Conservation (phyloP, 1,140 invertebrate genomes). For the Pseudomyrmex dendroicus region DNA sequence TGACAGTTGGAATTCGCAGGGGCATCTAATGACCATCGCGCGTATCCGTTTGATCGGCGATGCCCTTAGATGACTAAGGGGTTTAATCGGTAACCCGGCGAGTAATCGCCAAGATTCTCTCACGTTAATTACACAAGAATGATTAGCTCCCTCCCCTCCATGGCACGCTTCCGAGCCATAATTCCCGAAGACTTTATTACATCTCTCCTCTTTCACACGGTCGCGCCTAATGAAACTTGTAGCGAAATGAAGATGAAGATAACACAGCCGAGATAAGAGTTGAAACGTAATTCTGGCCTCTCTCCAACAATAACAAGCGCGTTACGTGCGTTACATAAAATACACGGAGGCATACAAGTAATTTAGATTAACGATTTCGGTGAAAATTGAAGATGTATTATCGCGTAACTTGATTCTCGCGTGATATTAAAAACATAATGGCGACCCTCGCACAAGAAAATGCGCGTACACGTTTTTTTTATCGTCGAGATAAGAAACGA, state of each 20-base stretch:
- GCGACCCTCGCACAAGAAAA: not conserved
- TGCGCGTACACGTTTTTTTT: not conserved
- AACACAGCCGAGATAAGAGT: not conserved
- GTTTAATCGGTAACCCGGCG: conserved; percentile 32
- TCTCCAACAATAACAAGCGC: not conserved
- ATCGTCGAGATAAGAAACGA: not conserved
- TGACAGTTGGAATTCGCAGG: conserved; percentile 40
- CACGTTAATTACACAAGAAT: conserved; percentile 1
- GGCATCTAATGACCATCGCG: not conserved
- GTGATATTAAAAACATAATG: not conserved
- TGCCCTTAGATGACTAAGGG: conserved; percentile 16
- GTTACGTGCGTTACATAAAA: not conserved
- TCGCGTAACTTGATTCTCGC: not conserved
- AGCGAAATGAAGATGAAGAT: not conserved
- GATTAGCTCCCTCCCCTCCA: not conserved
- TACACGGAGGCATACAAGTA: not conserved
- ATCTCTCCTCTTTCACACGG: not conserved
- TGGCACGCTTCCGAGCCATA: not conserved
- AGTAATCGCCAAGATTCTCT: not conserved
- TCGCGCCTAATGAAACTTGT: conserved; percentile 1
- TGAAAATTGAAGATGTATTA: too few species aligned
- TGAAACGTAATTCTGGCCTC: not conserved
- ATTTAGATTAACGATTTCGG: too few species aligned
- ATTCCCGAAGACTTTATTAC: conserved; percentile 1
- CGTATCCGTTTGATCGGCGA: conserved; percentile 5